Evolutionary conservation across 2,797 vertebrate species (phyloP), one percentile per base, ranked within the genome.

Genomic region (Spea hammondii): DNA sequence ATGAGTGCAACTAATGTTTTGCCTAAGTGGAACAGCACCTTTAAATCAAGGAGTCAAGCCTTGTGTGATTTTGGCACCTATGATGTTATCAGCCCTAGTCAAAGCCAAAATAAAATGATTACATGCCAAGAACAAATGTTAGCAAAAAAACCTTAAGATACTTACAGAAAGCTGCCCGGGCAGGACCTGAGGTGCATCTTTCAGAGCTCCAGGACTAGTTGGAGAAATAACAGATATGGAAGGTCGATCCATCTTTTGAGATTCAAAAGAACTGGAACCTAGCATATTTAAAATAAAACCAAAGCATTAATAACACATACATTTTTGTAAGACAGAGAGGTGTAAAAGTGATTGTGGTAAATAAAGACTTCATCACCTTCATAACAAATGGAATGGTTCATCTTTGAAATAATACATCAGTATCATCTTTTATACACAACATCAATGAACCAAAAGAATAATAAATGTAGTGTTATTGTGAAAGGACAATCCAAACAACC

Each of bases 171-270:
- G 95, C 80, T 97, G 96, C 76, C 97, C 97, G 78, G 97, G 97
- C 82, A 99, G 91, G 54, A 97, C 93, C 86, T 97, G 91, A 51
- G 97, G 97, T 77, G 95, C 94, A 83, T 96, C 96, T 86, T 94
- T 91, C 50, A 98, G 93, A 64, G 96, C 93, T 87, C 97, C 95
- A 4, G 97, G 97, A 88, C 97, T 99, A 70, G 97, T 98, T 0
- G 97, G 97, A 84, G 97, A 99, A 93, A 98, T 98, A 86, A 99
- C 95, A 67, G 97, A 99, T 91, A 99, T 99, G 32, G 96, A 97
- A 78, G 97, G 97, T 62, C 95, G 94, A 66, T 99, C 97, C 96
- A 97, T 97, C 91, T 98, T 99, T 90, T 97, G 97, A 65, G 97
- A 98, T 91, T 99, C 97, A 89, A 99, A 99, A 79, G 97, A 99